These are phyloP conservation scores for Biston betularia DNA, from an alignment of 2,888 invertebrate species.

Conservation along the genomic window DNA sequence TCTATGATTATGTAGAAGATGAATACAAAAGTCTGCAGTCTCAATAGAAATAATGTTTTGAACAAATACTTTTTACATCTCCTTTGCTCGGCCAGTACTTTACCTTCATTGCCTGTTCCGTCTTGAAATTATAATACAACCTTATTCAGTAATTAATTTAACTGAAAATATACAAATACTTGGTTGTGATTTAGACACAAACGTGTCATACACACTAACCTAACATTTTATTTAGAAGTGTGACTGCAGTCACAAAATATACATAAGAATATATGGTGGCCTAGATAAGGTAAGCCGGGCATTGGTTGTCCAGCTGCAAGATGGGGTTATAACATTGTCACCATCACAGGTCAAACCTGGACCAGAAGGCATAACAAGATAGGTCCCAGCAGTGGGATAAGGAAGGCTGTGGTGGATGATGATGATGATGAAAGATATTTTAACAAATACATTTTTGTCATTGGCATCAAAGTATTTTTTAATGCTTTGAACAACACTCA, in stretches of 20 bases:
- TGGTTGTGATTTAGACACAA: not conserved
- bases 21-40: not conserved
- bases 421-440: no score
- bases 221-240: not conserved
- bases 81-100: not conserved
- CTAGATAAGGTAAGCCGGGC: no score
- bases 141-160: not conserved
- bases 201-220: not conserved
- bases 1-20: not conserved
- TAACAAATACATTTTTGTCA: no score
- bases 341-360: no score
- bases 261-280: no score
- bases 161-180: not conserved
- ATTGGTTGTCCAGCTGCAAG: no score
- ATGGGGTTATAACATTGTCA: no score
- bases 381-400: no score
- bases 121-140: not conserved
- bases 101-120: not conserved
- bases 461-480: no score
- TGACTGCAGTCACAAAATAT: not conserved
- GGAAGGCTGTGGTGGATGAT: no score
- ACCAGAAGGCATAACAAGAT: no score
- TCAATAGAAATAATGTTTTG: not conserved
- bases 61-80: not conserved
- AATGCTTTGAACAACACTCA: no score